Conservation (phyloP, 2,113 vertebrate species). For the Electrona antarctica region DNA sequence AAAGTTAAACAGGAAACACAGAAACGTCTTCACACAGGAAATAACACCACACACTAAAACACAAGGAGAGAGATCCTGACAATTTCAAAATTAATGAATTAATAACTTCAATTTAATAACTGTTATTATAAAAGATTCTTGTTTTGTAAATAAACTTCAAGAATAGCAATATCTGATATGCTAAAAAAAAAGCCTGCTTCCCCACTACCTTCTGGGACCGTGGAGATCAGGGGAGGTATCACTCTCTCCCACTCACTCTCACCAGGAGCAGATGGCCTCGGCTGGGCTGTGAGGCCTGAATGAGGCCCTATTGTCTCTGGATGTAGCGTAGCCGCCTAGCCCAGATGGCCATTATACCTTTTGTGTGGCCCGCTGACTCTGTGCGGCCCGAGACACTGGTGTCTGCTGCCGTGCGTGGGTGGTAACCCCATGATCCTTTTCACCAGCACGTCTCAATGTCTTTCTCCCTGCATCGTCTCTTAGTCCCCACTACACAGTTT, state of each 20-base stretch:
- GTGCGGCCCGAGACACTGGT: slow-evolving; percentile 58
- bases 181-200: not conserved
- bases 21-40: too few species aligned
- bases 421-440: slow-evolving; percentile 28
- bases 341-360: slow-evolving; percentile 79
- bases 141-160: too few species aligned
- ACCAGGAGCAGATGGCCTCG: slow-evolving; percentile 73
- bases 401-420: slow-evolving; percentile 71
- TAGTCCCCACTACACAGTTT: too few species aligned
- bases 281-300: slow-evolving; percentile 63
- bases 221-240: slow-evolving; percentile 27
- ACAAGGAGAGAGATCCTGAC: too few species aligned
- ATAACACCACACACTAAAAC: too few species aligned
- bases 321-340: slow-evolving; percentile 72
- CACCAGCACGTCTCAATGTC: too few species aligned
- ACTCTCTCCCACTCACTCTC: slow-evolving; percentile 67
- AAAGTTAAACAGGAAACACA: too few species aligned
- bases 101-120: too few species aligned
- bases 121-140: too few species aligned
- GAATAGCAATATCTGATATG: too few species aligned
- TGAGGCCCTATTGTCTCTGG: slow-evolving; percentile 70
- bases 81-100: too few species aligned
- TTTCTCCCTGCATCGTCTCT: too few species aligned
- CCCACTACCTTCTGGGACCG: slow-evolving; percentile 16
- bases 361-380: slow-evolving; percentile 69